These are phyloP conservation scores for Apamea sordens DNA, from an alignment of 2,888 invertebrate genomes.

Conservation along the genomic window DNA sequence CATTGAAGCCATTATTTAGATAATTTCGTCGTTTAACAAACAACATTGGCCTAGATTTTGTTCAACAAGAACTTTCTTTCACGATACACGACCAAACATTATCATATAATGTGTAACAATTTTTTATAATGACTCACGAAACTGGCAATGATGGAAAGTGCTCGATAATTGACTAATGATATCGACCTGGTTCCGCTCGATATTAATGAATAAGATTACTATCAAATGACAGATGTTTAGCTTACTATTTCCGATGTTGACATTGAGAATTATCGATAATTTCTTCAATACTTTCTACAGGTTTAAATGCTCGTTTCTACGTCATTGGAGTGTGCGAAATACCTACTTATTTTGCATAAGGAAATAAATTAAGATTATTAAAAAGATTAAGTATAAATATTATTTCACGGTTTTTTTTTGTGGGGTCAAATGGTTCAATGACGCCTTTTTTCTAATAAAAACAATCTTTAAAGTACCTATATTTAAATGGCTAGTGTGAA, in stretches of 20 bases:
- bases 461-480: too few species aligned
- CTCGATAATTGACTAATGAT: slow-evolving; percentile 79
- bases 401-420: background rate
- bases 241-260: slow-evolving; percentile 49
- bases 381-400: background rate
- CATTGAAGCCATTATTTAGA: slow-evolving; percentile 27
- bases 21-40: slow-evolving; percentile 47
- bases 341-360: background rate
- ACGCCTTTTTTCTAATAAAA: background rate
- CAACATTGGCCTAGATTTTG: slow-evolving; percentile 68
- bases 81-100: slow-evolving; percentile 61
- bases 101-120: slow-evolving; percentile 77
- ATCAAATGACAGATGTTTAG: slow-evolving; percentile 52
- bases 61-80: slow-evolving; percentile 76
- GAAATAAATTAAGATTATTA: background rate
- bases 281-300: slow-evolving; percentile 55
- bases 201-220: slow-evolving; percentile 57
- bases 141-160: slow-evolving; percentile 77
- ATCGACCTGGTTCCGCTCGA: slow-evolving; percentile 73
- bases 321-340: background rate
- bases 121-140: slow-evolving; percentile 79
- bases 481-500: too few species aligned
- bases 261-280: slow-evolving; percentile 56
- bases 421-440: background rate
- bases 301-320: background rate